Conservation (phyloP, 2,797 vertebrate genomes). For the Cirrhinus mrigala region DNA sequence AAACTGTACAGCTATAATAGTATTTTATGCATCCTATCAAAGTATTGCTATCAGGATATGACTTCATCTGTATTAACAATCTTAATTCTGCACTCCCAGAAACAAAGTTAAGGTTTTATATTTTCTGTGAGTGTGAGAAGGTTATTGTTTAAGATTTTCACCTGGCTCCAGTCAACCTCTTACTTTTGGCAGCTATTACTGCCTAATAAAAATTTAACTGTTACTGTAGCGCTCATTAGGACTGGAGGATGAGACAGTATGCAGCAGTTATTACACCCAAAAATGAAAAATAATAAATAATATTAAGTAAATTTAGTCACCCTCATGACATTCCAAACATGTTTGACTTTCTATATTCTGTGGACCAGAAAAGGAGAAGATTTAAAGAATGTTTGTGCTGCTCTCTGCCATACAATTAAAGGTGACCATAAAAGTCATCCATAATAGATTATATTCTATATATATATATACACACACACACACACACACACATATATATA, state of each 20-base stretch:
- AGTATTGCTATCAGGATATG: neutral
- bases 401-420: neutral
- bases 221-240: neutral
- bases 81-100: neutral
- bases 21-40: neutral
- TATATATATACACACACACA: neutral
- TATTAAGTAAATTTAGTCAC: neutral
- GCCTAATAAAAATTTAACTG: neutral
- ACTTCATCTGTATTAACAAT: neutral
- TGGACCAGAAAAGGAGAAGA: neutral
- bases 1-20: neutral
- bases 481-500: no score
- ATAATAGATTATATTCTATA: neutral
- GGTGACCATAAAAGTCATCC: neutral
- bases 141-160: neutral
- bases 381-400: neutral
- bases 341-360: neutral
- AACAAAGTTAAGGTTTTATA: slow-evolving; percentile 3
- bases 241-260: neutral
- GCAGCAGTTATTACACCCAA: neutral
- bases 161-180: neutral
- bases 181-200: neutral
- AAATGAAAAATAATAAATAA: neutral
- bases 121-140: neutral
- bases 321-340: neutral